Evolutionary conservation across 1,140 invertebrate genomes (phyloP).

Genomic region (Leptestheria dahalacensis): DNA sequence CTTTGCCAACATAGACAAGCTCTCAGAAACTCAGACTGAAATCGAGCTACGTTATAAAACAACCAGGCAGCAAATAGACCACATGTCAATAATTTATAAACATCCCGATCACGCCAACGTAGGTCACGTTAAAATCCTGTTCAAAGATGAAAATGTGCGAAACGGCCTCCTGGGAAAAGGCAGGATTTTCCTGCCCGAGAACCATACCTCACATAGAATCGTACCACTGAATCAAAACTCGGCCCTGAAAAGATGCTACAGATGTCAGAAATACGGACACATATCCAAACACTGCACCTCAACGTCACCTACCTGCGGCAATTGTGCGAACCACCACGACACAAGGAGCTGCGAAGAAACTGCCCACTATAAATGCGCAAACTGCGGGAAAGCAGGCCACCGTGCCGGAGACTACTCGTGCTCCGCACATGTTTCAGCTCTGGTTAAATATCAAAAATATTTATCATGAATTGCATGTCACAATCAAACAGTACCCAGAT

Average conservation of each 20-base stretch:
- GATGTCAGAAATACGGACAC: conserved; percentile 1
- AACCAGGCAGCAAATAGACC: no score
- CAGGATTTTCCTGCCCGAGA: no score
- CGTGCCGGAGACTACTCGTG: background rate
- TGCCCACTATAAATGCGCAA: background rate
- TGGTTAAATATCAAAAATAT: background rate
- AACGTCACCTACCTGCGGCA: conserved; percentile 5
- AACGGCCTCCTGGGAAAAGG: no score
- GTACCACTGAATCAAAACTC: background rate
- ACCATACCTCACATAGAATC: background rate
- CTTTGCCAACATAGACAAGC: no score
- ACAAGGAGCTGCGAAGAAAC: background rate
- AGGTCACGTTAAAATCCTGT: no score
- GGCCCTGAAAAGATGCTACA: conserved; percentile 1
- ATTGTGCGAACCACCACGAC: background rate
- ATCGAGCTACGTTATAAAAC: no score
- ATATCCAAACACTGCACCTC: background rate
- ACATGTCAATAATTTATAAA: no score
- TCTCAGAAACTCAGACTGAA: no score
- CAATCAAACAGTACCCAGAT: background rate
- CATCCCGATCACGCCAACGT: no score
- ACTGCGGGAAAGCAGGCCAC: background rate
- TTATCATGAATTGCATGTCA: background rate
- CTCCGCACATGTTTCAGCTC: background rate
- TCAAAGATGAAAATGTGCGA: no score